Percentiles rank a stretch among this genome's conserved stretches.
Conservation (phyloP, 2,797 vertebrate genomes). For the Sebastes hubbsi region DNA sequence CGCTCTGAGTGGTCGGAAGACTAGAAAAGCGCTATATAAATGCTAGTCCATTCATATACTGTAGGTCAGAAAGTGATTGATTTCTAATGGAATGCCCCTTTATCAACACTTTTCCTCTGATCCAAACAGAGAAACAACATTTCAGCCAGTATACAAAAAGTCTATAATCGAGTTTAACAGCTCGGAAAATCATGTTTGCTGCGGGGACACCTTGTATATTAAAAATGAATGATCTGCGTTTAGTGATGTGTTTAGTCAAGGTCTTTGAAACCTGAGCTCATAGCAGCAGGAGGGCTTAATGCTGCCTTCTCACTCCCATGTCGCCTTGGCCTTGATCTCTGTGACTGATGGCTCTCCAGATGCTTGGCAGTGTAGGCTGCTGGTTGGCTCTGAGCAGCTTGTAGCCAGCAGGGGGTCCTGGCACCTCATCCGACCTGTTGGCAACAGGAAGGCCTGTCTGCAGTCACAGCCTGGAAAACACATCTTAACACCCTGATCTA, state of each 20-base stretch:
- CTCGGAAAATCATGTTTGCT: no score
- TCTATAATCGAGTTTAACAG: no score
- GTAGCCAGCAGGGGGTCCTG: neutral
- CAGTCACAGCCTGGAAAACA: neutral
- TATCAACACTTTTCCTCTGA: neutral
- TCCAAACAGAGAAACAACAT: no score
- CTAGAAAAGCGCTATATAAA: no score
- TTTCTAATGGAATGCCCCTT: neutral
- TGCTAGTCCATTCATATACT: no score
- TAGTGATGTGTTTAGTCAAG: neutral
- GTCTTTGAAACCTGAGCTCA: neutral
- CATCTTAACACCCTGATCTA: neutral
- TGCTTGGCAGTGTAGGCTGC: neutral
- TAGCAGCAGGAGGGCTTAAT: neutral
- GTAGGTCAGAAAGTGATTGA: neutral
- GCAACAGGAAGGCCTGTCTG: neutral
- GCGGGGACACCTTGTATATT: neutral
- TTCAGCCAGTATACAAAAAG: no score
- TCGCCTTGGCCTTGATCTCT: neutral
- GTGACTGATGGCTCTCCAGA: slow-evolving; percentile 5
- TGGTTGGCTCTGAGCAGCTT: neutral
- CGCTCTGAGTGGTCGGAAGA: no score
- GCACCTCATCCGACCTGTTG: neutral
- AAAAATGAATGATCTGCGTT: neutral
- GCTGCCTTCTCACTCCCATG: neutral